Evolutionary conservation across 2,888 invertebrate genomes (phyloP).

Genomic region (Maniola hyperantus): DNA sequence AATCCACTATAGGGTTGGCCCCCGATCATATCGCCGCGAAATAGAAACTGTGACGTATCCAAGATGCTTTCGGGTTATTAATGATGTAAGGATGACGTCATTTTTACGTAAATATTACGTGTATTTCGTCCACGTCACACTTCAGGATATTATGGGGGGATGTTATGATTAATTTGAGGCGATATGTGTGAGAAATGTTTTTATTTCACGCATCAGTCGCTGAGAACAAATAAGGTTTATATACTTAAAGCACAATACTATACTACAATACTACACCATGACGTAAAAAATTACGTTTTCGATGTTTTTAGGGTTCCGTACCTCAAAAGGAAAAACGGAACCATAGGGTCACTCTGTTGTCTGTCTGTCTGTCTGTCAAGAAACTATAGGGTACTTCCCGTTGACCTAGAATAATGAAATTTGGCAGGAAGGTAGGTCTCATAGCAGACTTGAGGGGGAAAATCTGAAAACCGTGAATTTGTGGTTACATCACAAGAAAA

Average conservation of each 20-base stretch:
- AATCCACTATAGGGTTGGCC: conserved; percentile 41
- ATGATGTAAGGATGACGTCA: conserved; percentile 12
- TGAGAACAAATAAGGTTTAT: neutral
- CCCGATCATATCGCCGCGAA: conserved; percentile 13
- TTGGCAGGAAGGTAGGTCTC: too few species aligned
- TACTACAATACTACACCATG: too few species aligned
- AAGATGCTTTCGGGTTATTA: conserved; percentile 15
- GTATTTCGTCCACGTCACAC: conserved; percentile 2
- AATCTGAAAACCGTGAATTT: too few species aligned
- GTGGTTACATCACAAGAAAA: too few species aligned
- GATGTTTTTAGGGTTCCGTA: too few species aligned
- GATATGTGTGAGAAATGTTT: neutral
- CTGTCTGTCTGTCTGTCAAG: too few species aligned
- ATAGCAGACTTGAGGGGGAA: too few species aligned
- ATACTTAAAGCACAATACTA: neutral
- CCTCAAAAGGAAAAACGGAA: too few species aligned
- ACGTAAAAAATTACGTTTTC: too few species aligned
- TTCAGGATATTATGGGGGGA: conserved; percentile 2
- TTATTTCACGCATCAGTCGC: neutral
- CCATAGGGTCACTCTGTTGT: too few species aligned
- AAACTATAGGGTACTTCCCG: too few species aligned
- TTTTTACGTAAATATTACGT: conserved; percentile 7
- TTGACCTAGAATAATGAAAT: too few species aligned
- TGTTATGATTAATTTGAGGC: conserved; percentile 9
- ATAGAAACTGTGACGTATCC: conserved; percentile 4